Conservation (phyloP, 2,888 invertebrate species). For the Temnothorax unifasciatus region DNA sequence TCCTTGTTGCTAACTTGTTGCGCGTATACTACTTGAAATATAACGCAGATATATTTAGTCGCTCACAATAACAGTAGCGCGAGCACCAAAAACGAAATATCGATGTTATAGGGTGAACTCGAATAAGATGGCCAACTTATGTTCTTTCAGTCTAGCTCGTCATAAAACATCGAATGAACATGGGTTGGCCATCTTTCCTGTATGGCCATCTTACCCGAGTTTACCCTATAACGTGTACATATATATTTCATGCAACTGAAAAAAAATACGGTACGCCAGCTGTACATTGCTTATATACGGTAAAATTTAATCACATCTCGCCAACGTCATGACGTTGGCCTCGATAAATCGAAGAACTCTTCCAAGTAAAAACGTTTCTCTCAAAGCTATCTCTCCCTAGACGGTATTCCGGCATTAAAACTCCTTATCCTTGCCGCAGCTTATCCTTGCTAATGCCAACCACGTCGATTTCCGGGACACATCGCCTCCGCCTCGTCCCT, state of each 20-base stretch:
- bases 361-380: constrained; percentile 63
- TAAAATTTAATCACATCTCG: constrained; percentile 73
- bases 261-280: constrained; percentile 42
- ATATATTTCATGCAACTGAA: neutral
- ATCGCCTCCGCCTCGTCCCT: constrained; percentile 6
- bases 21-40: neutral
- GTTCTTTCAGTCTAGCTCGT: no score
- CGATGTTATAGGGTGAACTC: no score
- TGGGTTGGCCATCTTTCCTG: no score
- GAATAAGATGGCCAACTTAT: no score
- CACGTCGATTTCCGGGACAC: constrained; percentile 72
- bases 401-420: constrained; percentile 73
- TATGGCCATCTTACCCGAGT: no score
- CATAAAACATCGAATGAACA: no score
- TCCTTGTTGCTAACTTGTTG: constrained; percentile 12
- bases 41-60: constrained; percentile 7
- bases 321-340: constrained; percentile 65
- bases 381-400: constrained; percentile 66
- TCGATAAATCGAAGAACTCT: constrained; percentile 69
- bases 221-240: no score
- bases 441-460: constrained; percentile 69
- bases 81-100: neutral
- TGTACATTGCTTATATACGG: constrained; percentile 58
- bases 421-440: constrained; percentile 70
- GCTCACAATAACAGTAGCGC: neutral